Conservation (phyloP, 2,888 invertebrate genomes). For the Ennomos erosarius region DNA sequence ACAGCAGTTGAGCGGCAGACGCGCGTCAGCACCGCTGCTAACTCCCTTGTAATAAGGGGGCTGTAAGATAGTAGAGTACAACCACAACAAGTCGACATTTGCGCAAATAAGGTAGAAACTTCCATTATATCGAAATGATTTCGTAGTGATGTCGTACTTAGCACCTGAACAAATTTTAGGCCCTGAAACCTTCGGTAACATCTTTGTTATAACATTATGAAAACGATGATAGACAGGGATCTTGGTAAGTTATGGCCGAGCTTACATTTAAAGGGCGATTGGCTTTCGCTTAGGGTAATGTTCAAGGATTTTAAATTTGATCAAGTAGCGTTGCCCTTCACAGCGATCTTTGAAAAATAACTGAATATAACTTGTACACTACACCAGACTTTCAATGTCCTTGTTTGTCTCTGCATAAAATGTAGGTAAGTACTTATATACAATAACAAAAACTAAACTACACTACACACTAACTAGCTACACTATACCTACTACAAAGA, state of each 20-base stretch:
- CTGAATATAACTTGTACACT: not conserved
- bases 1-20: too few relatives aligned
- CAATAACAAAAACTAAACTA: too few relatives aligned
- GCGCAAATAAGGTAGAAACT: conserved; percentile 17
- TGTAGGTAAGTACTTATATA: too few relatives aligned
- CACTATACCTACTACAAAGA: too few relatives aligned
- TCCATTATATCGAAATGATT: conserved; percentile 23
- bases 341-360: conserved; percentile 4
- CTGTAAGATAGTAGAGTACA: conserved; percentile 27
- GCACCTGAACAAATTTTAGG: conserved; percentile 3
- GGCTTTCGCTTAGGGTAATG: conserved; percentile 16
- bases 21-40: too few relatives aligned
- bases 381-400: too few relatives aligned
- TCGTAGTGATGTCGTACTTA: conserved; percentile 27
- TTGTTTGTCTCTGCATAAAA: too few relatives aligned
- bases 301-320: conserved; percentile 9
- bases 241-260: conserved; percentile 15
- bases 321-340: not conserved
- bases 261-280: conserved; percentile 17
- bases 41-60: too few relatives aligned
- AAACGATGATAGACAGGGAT: conserved; percentile 6
- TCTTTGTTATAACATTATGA: conserved; percentile 10
- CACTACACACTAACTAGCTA: too few relatives aligned
- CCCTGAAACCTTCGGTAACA: conserved; percentile 2
- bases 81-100: conserved; percentile 33